Conservation (phyloP, 2,113 vertebrate genomes). For the Notothenia rossii region DNA sequence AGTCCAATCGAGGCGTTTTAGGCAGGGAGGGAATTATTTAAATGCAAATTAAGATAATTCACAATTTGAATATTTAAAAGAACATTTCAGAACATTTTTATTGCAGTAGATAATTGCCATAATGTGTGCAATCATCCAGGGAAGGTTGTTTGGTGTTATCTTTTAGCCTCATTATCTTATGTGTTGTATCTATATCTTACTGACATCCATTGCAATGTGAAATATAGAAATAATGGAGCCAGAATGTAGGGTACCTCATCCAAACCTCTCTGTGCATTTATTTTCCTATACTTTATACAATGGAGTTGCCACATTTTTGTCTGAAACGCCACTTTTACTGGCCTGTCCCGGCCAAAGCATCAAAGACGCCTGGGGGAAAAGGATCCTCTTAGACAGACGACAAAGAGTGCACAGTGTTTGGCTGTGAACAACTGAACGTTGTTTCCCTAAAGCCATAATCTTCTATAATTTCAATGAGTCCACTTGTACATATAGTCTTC, state of each 20-base stretch:
- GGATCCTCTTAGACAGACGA: not conserved
- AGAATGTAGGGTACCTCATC: too few relatives aligned
- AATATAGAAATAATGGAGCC: too few relatives aligned
- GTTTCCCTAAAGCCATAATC: not conserved
- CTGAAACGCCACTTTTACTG: not conserved
- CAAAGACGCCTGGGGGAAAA: not conserved
- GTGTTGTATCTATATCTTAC: not conserved
- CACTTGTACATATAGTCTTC: not conserved
- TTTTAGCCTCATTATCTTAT: not conserved
- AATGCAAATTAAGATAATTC: too few relatives aligned
- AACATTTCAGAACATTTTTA: too few relatives aligned
- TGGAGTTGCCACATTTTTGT: too few relatives aligned
- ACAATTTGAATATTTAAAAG: too few relatives aligned
- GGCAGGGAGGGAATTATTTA: too few relatives aligned
- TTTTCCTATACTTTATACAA: not conserved
- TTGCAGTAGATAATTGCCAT: too few relatives aligned
- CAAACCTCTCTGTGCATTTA: too few relatives aligned
- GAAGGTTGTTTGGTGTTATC: too few relatives aligned
- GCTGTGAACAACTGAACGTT: not conserved
- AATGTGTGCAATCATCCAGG: too few relatives aligned
- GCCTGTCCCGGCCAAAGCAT: not conserved
- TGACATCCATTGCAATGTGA: not conserved
- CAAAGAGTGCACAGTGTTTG: not conserved
- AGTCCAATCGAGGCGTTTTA: too few relatives aligned
- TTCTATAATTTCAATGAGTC: not conserved